Conservation (phyloP, 2,113 vertebrate genomes). For the Acanthochromis polyacanthus region DNA sequence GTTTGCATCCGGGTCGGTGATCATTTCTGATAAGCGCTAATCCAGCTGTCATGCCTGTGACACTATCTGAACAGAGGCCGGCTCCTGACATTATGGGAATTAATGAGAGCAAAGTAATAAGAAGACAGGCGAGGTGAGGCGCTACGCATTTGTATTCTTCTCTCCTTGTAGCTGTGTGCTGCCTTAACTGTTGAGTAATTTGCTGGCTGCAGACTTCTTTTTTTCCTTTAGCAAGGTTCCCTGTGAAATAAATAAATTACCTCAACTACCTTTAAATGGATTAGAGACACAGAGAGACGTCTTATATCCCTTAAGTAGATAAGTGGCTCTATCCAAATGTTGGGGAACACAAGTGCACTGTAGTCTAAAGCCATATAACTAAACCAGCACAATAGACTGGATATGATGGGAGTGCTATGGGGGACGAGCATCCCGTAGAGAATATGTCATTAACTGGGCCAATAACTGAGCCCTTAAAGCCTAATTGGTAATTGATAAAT, state of each 20-base stretch:
- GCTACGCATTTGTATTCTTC: slow-evolving; percentile 56
- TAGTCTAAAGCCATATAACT: slow-evolving; percentile 20
- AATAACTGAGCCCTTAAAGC: slow-evolving; percentile 68
- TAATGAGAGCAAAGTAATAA: slow-evolving; percentile 65
- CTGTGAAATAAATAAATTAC: slow-evolving; percentile 49
- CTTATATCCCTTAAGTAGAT: slow-evolving; percentile 31
- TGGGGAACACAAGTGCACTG: slow-evolving; percentile 1
- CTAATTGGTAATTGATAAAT: slow-evolving; percentile 78
- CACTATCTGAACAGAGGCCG: slow-evolving; percentile 66
- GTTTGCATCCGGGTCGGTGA: slow-evolving; percentile 53
- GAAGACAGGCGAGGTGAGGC: slow-evolving; percentile 33
- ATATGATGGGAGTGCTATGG: slow-evolving; percentile 24
- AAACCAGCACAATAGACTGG: slow-evolving; percentile 39
- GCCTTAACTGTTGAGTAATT: slow-evolving; percentile 41
- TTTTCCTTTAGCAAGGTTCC: not conserved
- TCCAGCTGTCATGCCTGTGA: slow-evolving; percentile 73
- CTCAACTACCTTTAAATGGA: slow-evolving; percentile 33
- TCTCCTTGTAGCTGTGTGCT: slow-evolving; percentile 12
- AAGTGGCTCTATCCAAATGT: slow-evolving; percentile 25
- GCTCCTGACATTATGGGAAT: slow-evolving; percentile 65
- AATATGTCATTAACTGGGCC: slow-evolving; percentile 68
- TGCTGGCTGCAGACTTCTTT: slow-evolving; percentile 10
- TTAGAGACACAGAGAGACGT: slow-evolving; percentile 42
- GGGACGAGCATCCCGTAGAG: slow-evolving; percentile 34
- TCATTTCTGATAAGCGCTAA: slow-evolving; percentile 76